These are phyloP conservation scores for Formica exsecta DNA, from an alignment of 1,140 invertebrate genomes.

Conservation along the genomic window DNA sequence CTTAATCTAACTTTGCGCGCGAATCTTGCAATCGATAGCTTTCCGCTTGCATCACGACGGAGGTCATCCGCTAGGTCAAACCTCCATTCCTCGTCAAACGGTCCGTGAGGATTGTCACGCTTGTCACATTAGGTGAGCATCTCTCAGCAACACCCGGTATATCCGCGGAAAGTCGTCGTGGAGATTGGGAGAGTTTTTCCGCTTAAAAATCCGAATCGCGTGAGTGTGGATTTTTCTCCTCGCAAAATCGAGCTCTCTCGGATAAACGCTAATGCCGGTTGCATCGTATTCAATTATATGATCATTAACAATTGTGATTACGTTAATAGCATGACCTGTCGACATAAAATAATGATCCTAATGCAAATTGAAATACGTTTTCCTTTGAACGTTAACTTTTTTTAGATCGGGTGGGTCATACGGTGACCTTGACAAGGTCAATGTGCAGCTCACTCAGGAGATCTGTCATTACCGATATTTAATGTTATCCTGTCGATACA, in stretches of 20 bases:
- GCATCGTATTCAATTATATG: constrained; percentile 58
- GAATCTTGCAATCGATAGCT: constrained; percentile 61
- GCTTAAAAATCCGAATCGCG: not conserved
- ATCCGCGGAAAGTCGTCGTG: constrained; percentile 1
- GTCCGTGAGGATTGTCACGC: constrained; percentile 57
- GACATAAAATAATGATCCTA: not conserved
- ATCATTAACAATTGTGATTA: constrained; percentile 61
- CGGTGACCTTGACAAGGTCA: constrained; percentile 77
- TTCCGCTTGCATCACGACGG: constrained; percentile 32
- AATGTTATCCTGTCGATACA: not conserved
- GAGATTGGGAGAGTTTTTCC: not conserved
- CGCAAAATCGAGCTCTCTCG: not conserved
- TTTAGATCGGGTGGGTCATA: not conserved
- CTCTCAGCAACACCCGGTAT: constrained; percentile 15
- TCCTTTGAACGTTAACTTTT: not conserved
- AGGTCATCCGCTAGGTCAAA: constrained; percentile 78
- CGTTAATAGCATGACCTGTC: not conserved
- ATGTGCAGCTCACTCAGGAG: not conserved
- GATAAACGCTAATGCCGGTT: constrained; percentile 61
- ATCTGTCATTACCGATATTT: not conserved
- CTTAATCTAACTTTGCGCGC: constrained; percentile 76
- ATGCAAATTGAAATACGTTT: not conserved
- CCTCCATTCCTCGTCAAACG: constrained; percentile 74
- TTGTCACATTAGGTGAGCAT: constrained; percentile 69
- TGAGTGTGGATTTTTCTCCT: constrained; percentile 6